Conservation (phyloP, 35 echinoderm and acorn worm species). For the Ophiothrix spiculata region DNA sequence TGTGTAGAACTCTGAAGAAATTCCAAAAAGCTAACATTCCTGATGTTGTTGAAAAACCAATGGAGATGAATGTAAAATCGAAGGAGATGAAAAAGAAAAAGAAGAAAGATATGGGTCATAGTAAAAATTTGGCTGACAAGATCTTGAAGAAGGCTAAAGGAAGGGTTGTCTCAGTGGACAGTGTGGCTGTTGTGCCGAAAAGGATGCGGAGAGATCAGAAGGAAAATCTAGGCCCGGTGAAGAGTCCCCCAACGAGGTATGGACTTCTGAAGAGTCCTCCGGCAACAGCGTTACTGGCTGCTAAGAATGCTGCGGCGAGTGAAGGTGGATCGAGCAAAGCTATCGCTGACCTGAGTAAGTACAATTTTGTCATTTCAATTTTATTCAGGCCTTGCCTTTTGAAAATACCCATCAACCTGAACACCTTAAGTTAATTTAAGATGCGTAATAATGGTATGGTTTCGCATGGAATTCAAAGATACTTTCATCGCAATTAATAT, state of each 20-base stretch:
- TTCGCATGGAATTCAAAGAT: too few relatives aligned
- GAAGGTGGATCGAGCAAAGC: neutral
- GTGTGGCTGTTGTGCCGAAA: neutral
- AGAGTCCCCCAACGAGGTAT: too few relatives aligned
- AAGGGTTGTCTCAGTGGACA: neutral
- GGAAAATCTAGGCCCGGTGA: neutral
- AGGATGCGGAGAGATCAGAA: neutral
- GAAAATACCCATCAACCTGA: too few relatives aligned
- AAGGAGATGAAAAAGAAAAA: conserved; percentile 28
- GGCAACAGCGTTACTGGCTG: neutral
- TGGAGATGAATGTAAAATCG: neutral
- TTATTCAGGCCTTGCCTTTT: too few relatives aligned
- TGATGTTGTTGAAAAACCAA: neutral
- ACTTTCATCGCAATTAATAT: too few relatives aligned
- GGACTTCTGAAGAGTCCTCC: too few relatives aligned
- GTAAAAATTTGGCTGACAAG: conserved; percentile 21
- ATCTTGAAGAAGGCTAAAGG: conserved; percentile 39
- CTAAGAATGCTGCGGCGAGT: neutral
- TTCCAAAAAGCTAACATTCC: neutral
- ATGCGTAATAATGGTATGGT: too few relatives aligned
- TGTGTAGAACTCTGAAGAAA: neutral
- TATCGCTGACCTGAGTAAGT: neutral
- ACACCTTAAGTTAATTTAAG: too few relatives aligned
- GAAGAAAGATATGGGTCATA: conserved; percentile 5
- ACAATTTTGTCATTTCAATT: too few relatives aligned